Evolutionary conservation across 2,797 vertebrate genomes (phyloP), one percentile per base, ranked within the genome.

Genomic region (Scarus forsteni): DNA sequence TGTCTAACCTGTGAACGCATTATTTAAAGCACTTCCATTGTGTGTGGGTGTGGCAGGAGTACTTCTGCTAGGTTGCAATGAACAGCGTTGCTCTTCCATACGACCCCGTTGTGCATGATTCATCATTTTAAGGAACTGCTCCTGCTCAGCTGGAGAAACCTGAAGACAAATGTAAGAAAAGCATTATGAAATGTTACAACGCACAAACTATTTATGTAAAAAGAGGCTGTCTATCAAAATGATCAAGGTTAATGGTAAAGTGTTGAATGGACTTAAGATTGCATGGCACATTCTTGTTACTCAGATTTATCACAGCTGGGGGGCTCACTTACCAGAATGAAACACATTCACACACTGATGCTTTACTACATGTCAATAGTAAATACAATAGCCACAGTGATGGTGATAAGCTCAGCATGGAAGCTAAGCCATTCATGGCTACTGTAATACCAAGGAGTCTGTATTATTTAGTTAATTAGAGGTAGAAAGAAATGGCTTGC

Each of bases 1-100:
- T 68, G 53, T 52, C 80, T 86, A 60, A 93, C 91, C 89, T 79
- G 73, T 60, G 14, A 66, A 8, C 27, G 5, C 51, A 39, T 73
- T 77, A 59, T 77, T 87, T 73, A 78, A 70, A 81, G 84, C 66
- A 16, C 62, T 74, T 56, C 79, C 83, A 80, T 81, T 81, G 64
- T 80, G 81, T 60, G 63, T 78, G 42, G 88, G 84, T 10, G 85
- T 71, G 19, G 43, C 39, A 16, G 77, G 56, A 48, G 59, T 92
- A 70, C 89, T 94, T 85, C 81, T 91, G 49, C 79, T 81, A 7
- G 80, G 74, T 27, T 78, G 79, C 48, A 92, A 77, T 79, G 69
- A 65, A 62, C 91, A 92, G 6, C 90, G 89, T 35, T 93, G 92
- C 7, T 92, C 92, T 0, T 93, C 89, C 85, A 93, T 91, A 7